These are phyloP conservation scores for Scaptomyza montana DNA, from an alignment of 1,140 invertebrate species.

Conservation along the genomic window DNA sequence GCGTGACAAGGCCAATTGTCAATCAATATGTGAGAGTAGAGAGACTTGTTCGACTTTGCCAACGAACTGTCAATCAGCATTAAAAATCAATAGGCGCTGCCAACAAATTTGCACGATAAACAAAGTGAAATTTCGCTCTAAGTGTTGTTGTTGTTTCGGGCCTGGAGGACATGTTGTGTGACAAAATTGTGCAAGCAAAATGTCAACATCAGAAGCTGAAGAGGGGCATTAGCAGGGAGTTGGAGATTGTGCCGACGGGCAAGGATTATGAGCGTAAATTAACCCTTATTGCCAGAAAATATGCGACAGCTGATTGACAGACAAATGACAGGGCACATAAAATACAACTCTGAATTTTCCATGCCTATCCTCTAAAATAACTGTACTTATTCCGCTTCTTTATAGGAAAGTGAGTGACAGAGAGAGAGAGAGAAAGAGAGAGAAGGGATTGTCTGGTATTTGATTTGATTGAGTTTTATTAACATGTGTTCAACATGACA, in stretches of 20 bases:
- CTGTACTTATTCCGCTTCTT: conserved; percentile 21
- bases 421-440: background rate
- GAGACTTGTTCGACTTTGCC: conserved; percentile 12
- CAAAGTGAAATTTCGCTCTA: conserved; percentile 33
- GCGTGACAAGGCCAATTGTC: conserved; percentile 40
- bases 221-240: background rate
- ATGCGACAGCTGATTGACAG: conserved; percentile 81
- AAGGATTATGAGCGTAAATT: conserved; percentile 81
- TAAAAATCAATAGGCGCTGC: conserved; percentile 65
- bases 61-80: conserved; percentile 72
- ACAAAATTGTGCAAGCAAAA: conserved; percentile 70
- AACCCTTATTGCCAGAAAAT: conserved; percentile 80
- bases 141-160: conserved; percentile 33
- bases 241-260: conserved; percentile 32
- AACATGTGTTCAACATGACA: conserved; percentile 78
- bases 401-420: background rate
- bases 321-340: conserved; percentile 79
- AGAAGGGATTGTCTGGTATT: conserved; percentile 44
- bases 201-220: conserved; percentile 14
- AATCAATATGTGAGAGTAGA: conserved; percentile 26
- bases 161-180: conserved; percentile 64
- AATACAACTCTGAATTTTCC: conserved; percentile 39
- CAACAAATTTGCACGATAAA: conserved; percentile 31
- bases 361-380: conserved; percentile 15
- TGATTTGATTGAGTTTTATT: conserved; percentile 79